These are phyloP conservation scores for Mythimna vitellina DNA, from an alignment of 2,888 invertebrate species.

Conservation along the genomic window DNA sequence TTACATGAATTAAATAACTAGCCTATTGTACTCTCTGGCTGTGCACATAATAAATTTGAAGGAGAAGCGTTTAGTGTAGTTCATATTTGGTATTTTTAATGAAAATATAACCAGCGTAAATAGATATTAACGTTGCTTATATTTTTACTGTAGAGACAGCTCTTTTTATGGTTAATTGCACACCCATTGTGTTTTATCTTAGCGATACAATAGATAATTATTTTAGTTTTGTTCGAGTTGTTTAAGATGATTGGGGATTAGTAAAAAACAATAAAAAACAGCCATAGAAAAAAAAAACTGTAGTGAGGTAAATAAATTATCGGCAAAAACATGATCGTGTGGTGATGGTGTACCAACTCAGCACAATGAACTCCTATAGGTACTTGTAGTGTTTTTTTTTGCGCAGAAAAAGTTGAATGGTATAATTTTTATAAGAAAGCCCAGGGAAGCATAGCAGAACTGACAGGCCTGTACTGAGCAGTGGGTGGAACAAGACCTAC, in stretches of 20 bases:
- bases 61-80: too few species aligned
- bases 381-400: conserved; percentile 12
- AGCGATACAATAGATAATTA: neutral
- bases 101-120: too few species aligned
- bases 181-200: neutral
- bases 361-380: conserved; percentile 41
- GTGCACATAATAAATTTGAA: too few species aligned
- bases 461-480: conserved; percentile 18
- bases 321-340: conserved; percentile 39
- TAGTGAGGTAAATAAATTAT: conserved; percentile 36
- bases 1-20: too few species aligned
- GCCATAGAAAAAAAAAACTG: conserved; percentile 11
- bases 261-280: conserved; percentile 3
- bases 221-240: neutral
- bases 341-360: conserved; percentile 32
- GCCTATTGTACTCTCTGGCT: too few species aligned
- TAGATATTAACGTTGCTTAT: too few species aligned
- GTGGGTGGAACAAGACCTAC: conserved; percentile 8
- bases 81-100: too few species aligned
- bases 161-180: neutral
- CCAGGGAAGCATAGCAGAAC: conserved; percentile 41
- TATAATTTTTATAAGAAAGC: conserved; percentile 43
- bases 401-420: conserved; percentile 30
- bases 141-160: neutral
- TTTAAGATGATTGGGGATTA: neutral